Conservation (phyloP, 1,140 invertebrate species). For the Heliconius himera region DNA sequence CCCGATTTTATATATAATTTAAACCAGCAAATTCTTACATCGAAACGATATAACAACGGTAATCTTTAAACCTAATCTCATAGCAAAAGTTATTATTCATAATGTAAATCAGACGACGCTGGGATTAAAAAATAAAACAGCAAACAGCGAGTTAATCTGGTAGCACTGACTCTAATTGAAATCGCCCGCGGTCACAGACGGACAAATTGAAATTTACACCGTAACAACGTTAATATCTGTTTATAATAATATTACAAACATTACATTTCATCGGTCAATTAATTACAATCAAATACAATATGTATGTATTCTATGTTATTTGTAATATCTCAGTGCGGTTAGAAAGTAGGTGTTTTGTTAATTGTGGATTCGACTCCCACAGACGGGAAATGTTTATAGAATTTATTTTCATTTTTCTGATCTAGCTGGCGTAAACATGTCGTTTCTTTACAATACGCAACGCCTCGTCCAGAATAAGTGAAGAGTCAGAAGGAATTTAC, state of each 20-base stretch:
- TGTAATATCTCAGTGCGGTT: neutral
- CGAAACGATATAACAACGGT: too few relatives aligned
- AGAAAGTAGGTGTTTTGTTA: neutral
- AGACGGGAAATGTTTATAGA: too few relatives aligned
- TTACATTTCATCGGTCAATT: conserved; percentile 36
- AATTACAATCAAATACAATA: conserved; percentile 18
- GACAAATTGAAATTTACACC: conserved; percentile 55
- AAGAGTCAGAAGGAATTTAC: too few relatives aligned
- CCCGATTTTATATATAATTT: too few relatives aligned
- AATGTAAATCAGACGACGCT: conserved; percentile 14
- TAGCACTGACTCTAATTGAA: conserved; percentile 50
- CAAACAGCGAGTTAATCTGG: conserved; percentile 42
- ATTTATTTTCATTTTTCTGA: too few relatives aligned
- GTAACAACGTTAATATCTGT: conserved; percentile 38
- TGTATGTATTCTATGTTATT: conserved; percentile 9
- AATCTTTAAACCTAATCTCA: neutral
- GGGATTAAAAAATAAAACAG: conserved; percentile 56
- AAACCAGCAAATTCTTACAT: too few relatives aligned
- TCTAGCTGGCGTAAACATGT: too few relatives aligned
- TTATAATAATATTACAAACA: conserved; percentile 39
- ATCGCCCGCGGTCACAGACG: conserved; percentile 57
- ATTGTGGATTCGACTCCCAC: neutral
- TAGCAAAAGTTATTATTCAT: conserved; percentile 15
- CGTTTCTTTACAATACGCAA: too few relatives aligned
- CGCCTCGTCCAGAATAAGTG: too few relatives aligned